Evolutionary conservation across 2,888 invertebrate genomes (phyloP).

Genomic region (Eupelmus urozonus): DNA sequence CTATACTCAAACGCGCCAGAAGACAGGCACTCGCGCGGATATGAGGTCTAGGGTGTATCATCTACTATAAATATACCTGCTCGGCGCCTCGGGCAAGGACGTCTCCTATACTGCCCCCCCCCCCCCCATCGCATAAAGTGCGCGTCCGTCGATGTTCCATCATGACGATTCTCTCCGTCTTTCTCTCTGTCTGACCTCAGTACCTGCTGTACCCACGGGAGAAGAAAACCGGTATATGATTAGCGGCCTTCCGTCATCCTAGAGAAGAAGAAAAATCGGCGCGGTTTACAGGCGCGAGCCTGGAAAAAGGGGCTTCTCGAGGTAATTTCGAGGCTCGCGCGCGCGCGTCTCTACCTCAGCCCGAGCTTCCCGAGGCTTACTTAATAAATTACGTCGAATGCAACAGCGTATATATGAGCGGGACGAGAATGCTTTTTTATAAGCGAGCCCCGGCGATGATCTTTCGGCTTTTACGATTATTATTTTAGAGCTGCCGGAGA

Average conservation of each 20-base stretch:
- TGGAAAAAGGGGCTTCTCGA: too few relatives aligned
- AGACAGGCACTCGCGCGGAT: slow-evolving; percentile 8
- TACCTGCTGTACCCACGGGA: neutral
- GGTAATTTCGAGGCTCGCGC: too few relatives aligned
- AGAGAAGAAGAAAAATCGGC: neutral
- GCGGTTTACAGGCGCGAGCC: neutral
- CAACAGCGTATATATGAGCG: neutral
- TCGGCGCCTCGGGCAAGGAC: slow-evolving; percentile 75
- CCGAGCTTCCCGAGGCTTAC: neutral
- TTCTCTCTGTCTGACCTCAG: slow-evolving; percentile 6
- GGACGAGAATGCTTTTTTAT: neutral
- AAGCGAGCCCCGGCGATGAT: too few relatives aligned
- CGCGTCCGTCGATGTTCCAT: neutral
- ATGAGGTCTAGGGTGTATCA: slow-evolving; percentile 72
- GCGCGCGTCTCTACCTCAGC: neutral
- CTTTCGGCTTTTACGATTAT: neutral
- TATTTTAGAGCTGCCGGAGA: neutral
- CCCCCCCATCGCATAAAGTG: neutral
- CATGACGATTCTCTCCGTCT: neutral
- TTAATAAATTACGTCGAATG: slow-evolving; percentile 25
- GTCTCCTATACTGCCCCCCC: slow-evolving; percentile 54
- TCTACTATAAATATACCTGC: slow-evolving; percentile 74
- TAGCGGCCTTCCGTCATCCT: slow-evolving; percentile 13
- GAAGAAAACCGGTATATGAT: slow-evolving; percentile 41
- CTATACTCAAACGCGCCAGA: too few relatives aligned